A percentile compares a stretch with the other conserved stretches of the same genome.
Evolutionary conservation across 1,140 invertebrate species (phyloP).

Genomic region (Heliconius eleuchia): DNA sequence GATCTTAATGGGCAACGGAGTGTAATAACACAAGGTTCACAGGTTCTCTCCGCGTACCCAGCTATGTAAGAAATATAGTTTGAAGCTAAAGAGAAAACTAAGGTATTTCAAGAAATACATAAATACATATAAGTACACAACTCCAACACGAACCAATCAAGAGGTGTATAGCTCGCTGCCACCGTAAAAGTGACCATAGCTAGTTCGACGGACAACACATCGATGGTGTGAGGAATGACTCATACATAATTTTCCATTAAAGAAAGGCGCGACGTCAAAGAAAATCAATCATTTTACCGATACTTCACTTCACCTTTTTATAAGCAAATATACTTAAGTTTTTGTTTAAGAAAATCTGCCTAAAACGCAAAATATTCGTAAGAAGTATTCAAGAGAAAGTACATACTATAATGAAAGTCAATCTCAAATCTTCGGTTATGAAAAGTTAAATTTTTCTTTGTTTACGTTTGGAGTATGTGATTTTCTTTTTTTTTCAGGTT

Average conservation of each 20-base stretch:
- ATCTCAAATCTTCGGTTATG: background rate
- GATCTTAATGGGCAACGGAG: too few species aligned
- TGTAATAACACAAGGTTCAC: too few species aligned
- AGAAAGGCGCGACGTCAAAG: constrained; percentile 19
- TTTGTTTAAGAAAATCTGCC: background rate
- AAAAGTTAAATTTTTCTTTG: background rate
- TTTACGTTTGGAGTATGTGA: background rate
- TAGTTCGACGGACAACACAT: constrained; percentile 21
- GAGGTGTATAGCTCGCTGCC: constrained; percentile 25
- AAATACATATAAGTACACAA: background rate
- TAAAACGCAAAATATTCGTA: background rate
- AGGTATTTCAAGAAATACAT: too few species aligned
- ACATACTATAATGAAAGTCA: background rate
- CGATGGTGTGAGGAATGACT: constrained; percentile 25
- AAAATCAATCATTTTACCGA: constrained; percentile 31
- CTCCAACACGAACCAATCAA: constrained; percentile 18
- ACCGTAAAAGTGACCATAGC: constrained; percentile 31
- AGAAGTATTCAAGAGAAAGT: background rate
- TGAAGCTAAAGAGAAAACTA: too few species aligned
- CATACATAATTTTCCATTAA: constrained; percentile 31
- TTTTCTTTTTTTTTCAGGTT: background rate
- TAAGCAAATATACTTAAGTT: background rate
- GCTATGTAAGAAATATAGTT: too few species aligned
- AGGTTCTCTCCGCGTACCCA: too few species aligned
- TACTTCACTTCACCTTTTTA: background rate